Evolutionary conservation across 2,113 vertebrate genomes (phyloP).

Genomic region (Spilogale gracilis): DNA sequence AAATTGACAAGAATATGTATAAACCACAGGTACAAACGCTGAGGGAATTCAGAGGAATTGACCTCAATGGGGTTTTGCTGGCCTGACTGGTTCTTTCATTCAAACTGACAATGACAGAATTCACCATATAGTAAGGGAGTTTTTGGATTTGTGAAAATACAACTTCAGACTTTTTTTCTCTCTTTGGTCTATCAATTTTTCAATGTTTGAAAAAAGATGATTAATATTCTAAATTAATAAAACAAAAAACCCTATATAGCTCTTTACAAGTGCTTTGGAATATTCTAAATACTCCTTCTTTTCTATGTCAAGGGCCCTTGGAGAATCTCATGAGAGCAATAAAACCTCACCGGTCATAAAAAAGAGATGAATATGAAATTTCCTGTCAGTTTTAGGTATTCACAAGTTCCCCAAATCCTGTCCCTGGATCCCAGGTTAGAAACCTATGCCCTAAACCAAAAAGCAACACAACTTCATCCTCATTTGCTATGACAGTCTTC

Average conservation of each 20-base stretch:
- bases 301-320: background rate
- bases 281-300: constrained; percentile 22
- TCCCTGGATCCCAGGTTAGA: background rate
- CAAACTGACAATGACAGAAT: constrained; percentile 16
- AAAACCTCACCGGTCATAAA: background rate
- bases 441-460: constrained; percentile 17
- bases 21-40: background rate
- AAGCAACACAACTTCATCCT: background rate
- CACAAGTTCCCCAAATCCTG: background rate
- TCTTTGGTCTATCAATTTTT: background rate
- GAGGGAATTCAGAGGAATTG: background rate
- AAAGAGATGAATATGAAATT: constrained; percentile 38
- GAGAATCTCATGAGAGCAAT: background rate
- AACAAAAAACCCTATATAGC: background rate
- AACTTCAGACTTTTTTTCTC: background rate
- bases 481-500: background rate
- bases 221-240: constrained; percentile 7
- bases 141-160: constrained; percentile 39
- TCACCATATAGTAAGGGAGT: constrained; percentile 11
- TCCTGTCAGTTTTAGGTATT: background rate
- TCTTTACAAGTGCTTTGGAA: background rate
- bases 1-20: background rate
- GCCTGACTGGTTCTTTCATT: constrained; percentile 19
- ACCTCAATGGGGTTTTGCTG: background rate
- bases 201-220: constrained; percentile 38